Conservation (phyloP, 2,888 invertebrate species). For the Cotesia congregata region DNA sequence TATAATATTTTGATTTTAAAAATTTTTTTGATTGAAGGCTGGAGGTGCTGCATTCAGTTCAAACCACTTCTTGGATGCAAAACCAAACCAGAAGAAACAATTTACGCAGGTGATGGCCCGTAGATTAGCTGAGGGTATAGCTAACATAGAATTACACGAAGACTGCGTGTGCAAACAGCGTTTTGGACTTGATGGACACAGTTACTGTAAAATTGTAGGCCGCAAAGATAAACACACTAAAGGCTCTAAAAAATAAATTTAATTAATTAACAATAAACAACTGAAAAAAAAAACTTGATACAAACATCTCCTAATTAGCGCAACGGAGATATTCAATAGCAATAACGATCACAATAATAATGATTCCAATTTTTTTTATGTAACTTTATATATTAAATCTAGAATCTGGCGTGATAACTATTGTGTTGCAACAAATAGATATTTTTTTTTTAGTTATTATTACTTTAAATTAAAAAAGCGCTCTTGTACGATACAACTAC, state of each 20-base stretch:
- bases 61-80: conserved; percentile 73
- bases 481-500: neutral
- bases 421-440: neutral
- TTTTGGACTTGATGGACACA: conserved; percentile 56
- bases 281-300: conserved; percentile 51
- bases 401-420: neutral
- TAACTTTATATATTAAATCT: neutral
- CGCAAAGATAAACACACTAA: conserved; percentile 62
- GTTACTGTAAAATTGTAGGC: conserved; percentile 64
- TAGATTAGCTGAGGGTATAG: conserved; percentile 63
- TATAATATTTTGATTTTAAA: too few relatives aligned
- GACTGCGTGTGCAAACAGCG: conserved; percentile 66
- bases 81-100: conserved; percentile 75
- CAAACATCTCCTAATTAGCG: neutral
- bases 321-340: neutral
- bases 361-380: neutral
- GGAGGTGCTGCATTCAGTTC: conserved; percentile 79
- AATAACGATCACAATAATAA: neutral
- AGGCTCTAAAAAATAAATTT: conserved; percentile 47
- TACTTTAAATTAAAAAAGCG: neutral
- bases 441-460: neutral
- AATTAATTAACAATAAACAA: conserved; percentile 32
- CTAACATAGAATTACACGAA: conserved; percentile 60
- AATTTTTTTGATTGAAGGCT: conserved; percentile 68
- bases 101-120: conserved; percentile 72